These are phyloP conservation scores for Crax fasciolata DNA, from an alignment of 2,797 vertebrate genomes.

Conservation along the genomic window DNA sequence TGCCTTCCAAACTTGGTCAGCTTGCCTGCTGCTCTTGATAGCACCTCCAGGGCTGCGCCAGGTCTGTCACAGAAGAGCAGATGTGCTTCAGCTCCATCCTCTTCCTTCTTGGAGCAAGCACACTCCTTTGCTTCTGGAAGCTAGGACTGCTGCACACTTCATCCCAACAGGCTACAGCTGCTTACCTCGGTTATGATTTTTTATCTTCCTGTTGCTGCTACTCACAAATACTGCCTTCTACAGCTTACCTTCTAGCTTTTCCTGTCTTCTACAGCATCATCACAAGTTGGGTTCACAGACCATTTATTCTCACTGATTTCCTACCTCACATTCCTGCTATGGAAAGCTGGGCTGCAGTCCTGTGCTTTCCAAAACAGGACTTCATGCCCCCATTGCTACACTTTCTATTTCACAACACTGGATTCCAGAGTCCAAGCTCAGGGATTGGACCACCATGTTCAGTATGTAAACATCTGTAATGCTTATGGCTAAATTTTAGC, in stretches of 20 bases:
- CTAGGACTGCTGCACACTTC: neutral
- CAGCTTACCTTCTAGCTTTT: neutral
- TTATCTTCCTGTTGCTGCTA: neutral
- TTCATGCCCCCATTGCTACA: rapidly evolving
- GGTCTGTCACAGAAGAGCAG: neutral
- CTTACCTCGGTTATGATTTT: neutral
- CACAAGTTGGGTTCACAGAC: neutral
- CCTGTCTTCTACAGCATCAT: neutral
- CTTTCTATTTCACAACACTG: neutral
- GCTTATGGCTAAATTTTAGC: neutral
- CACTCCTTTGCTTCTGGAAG: rapidly evolving
- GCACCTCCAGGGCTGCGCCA: neutral
- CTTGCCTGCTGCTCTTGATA: neutral
- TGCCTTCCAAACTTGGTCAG: neutral
- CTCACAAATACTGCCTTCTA: neutral
- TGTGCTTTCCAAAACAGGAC: neutral
- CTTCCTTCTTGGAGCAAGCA: neutral
- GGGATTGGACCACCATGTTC: rapidly evolving
- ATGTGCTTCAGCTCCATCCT: neutral
- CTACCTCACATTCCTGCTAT: neutral
- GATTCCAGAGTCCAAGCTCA: neutral
- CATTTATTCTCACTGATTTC: neutral
- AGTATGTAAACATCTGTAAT: neutral
- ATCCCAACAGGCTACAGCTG: neutral
- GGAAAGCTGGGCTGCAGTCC: neutral